Evolutionary conservation across 1,140 invertebrate genomes (phyloP), one percentile per base, ranked within the genome.

Genomic region (Tribolium madens): DNA sequence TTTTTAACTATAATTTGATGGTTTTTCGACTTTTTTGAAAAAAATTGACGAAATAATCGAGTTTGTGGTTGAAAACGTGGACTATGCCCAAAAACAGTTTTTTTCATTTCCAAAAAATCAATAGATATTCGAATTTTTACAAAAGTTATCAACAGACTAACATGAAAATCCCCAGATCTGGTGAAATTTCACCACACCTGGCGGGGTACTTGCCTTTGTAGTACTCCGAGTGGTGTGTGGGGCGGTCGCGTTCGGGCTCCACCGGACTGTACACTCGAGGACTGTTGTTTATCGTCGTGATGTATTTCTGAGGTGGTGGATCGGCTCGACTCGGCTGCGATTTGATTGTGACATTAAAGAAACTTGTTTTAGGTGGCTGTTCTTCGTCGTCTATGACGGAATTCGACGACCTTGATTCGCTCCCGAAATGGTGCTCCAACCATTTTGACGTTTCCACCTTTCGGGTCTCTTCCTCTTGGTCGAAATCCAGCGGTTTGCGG

Each of bases 361-460:
- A 94, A 76, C 89, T 91, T 12, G 91, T 91, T 76, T 90, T 90
- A 10, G 90, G 91, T 1, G 90, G 88, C 42, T 86, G 85, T 36
- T 90, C 89, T 86, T 80, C 79, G 13, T 84, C 81, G 4, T 87
- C 86, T 10, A 90, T 87, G 3, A 90, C 84, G 0, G 90, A 91
- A 71, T 92, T 91, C 0, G 93, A 94, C 0, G 93, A 93, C 6
- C 92, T 88, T 0, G 93, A 94, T 60, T 94, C 95, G 84, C 94
- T 95, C 46, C 95, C 95, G 81, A 96, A 97, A 83, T 97, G 95
- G 81, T 93, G 92, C 78, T 96, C 95, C 10, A 96, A 87, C 95
- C 94, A 98, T 85, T 93, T 96, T 78, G 92, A 94, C 0, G 94
- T 97, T 88, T 94, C 96, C 79, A 92, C 92, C 87, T 95, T 94